Conservation (phyloP, 2,888 invertebrate genomes). For the Watsonalla binaria region DNA sequence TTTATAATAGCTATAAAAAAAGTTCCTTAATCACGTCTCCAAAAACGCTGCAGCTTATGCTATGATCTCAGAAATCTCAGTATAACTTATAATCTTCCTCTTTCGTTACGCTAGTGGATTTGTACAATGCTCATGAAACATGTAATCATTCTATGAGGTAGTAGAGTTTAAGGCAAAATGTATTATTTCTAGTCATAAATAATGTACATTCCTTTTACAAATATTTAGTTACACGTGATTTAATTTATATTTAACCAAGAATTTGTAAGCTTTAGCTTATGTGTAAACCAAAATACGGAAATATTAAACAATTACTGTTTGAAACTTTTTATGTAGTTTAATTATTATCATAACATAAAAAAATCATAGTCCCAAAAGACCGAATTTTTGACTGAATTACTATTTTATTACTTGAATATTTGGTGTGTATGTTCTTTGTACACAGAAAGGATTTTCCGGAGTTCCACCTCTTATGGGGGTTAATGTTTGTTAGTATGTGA, state of each 20-base stretch:
- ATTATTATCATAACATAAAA: too few relatives aligned
- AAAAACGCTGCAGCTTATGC: not conserved
- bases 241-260: conserved; percentile 15
- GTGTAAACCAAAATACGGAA: conserved; percentile 10
- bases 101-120: not conserved
- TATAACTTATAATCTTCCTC: not conserved
- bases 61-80: not conserved
- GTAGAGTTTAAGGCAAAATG: conserved; percentile 8
- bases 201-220: not conserved
- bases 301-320: not conserved
- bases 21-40: not conserved
- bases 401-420: too few relatives aligned
- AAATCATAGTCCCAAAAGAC: too few relatives aligned
- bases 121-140: not conserved
- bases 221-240: conserved; percentile 2
- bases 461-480: too few relatives aligned
- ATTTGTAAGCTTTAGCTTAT: conserved; percentile 22
- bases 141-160: conserved; percentile 9
- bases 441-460: too few relatives aligned
- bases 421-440: too few relatives aligned
- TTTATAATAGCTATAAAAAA: not conserved
- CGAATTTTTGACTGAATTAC: too few relatives aligned
- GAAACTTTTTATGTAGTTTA: too few relatives aligned
- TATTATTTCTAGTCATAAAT: conserved; percentile 32
- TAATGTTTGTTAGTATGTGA: too few relatives aligned